These are phyloP conservation scores for Trichoplax adhaerens DNA, from an alignment of 37 sponge, comb jelly and placozoan species.

Conservation along the genomic window DNA sequence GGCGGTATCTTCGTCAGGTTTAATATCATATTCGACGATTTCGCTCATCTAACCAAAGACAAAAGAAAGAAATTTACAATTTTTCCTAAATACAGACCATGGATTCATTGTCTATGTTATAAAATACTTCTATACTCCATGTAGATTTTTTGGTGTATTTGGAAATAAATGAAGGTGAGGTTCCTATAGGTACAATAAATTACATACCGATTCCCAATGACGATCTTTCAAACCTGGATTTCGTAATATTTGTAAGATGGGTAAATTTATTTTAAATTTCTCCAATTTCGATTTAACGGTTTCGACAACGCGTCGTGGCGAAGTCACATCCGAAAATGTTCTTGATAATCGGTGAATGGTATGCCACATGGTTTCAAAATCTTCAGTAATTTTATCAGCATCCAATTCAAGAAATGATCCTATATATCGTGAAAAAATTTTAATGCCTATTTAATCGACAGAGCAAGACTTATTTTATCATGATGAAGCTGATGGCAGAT, in stretches of 20 bases:
- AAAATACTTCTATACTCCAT: not conserved
- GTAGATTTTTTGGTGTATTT: not conserved
- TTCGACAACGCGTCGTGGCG: constrained; percentile 66
- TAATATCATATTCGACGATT: constrained; percentile 76
- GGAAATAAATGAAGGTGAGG: not conserved
- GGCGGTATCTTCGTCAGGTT: constrained; percentile 70
- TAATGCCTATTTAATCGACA: too few species aligned
- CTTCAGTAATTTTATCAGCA: constrained; percentile 84
- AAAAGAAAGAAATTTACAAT: not conserved
- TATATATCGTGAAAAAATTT: not conserved
- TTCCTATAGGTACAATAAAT: not conserved
- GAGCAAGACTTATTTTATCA: too few species aligned
- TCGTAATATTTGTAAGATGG: constrained; percentile 70
- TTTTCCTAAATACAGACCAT: not conserved
- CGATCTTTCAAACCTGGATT: constrained; percentile 85
- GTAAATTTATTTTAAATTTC: constrained; percentile 77
- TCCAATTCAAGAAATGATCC: constrained; percentile 78
- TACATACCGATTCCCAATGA: constrained; percentile 55
- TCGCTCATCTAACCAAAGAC: constrained; percentile 52
- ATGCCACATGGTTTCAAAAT: constrained; percentile 49
- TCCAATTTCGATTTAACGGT: constrained; percentile 70
- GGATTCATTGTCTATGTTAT: not conserved
- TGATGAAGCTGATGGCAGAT: too few species aligned
- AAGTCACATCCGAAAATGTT: constrained; percentile 63
- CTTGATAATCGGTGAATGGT: constrained; percentile 77